Base-by-base conservation (phyloP, 2,888 invertebrate species). In the Ectemnius continuus region DNA sequence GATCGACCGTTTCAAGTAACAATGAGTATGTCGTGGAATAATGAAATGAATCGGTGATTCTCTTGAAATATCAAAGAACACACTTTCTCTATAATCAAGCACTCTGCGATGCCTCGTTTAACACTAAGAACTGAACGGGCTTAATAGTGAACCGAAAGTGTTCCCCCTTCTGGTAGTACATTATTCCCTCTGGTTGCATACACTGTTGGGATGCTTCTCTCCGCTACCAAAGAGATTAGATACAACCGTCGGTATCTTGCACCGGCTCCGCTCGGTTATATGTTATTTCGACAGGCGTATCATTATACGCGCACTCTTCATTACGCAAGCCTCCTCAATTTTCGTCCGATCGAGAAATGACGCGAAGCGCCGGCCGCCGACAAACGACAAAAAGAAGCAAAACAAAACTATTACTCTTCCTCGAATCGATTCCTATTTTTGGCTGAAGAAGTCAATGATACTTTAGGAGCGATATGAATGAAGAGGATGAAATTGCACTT, bases 71-170 rank as follows among this genome's bases (percentile, higher is more conserved):
- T 23, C 2, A 23, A 23, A 62, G 48, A 47, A 66, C 71, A 72
- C 69, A 62, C 69, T 57, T 57, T 20, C 64, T 73, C 72, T 73
- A 71, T 83, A 75, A 80, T 82, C 70, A 70, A 68, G 61, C 65
- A 58, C 70, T 20, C 23, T 36, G 36, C 26, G 73, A 70, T 60
- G 66, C 67, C 71, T 68, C 74, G 74, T 73, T 64, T 82, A 56
- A 58, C 56, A 70, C 77, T 71, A 71, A 75, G 76, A 69, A 71
- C 71, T 47, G 60, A 57, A 70, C 70, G 67, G 67, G 73, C 74
- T 80, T 75, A 78, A 83, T 83, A 82, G 74, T 70, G 63, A 67
- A 67, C 68, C 84, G 74, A 84, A 84, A 68, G 65, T 36, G 8
- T 78, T 73, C 64, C 75, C 75, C 58, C 71, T 78, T 67, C 62